These are phyloP conservation scores for Parazoanthus atlanticus DNA, from an alignment of 92 coral and sea anemone species.

Conservation along the genomic window DNA sequence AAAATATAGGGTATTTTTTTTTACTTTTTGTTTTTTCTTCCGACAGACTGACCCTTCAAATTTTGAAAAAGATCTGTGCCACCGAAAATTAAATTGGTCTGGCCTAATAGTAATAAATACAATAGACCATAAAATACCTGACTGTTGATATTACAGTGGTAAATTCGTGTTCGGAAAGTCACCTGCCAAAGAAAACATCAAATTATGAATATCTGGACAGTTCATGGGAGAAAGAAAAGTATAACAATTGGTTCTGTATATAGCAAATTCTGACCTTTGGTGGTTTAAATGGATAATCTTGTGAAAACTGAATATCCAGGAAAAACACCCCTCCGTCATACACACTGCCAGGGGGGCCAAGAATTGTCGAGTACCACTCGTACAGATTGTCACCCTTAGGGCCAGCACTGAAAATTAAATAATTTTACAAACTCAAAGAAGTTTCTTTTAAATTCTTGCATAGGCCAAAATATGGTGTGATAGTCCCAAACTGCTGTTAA, in stretches of 20 bases:
- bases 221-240: background rate
- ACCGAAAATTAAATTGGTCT: too few relatives aligned
- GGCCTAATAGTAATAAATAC: too few relatives aligned
- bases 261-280: conserved; percentile 73
- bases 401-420: conserved; percentile 74
- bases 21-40: too few relatives aligned
- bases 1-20: too few relatives aligned
- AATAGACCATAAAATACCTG: conserved; percentile 55
- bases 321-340: conserved; percentile 94
- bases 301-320: conserved; percentile 88
- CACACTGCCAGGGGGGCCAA: conserved; percentile 93
- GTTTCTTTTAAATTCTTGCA: too few relatives aligned
- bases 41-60: too few relatives aligned
- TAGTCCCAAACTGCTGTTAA: too few relatives aligned
- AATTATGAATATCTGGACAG: background rate
- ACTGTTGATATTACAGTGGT: conserved; percentile 87
- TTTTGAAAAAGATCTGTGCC: too few relatives aligned
- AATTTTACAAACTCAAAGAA: background rate
- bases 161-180: conserved; percentile 84
- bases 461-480: background rate
- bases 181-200: conserved; percentile 52
- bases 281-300: conserved; percentile 96
- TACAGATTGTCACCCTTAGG: conserved; percentile 96
- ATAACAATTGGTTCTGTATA: background rate
- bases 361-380: conserved; percentile 97